Evolutionary conservation across 2,888 invertebrate genomes (phyloP).

Genomic region (Apotomis turbidana): DNA sequence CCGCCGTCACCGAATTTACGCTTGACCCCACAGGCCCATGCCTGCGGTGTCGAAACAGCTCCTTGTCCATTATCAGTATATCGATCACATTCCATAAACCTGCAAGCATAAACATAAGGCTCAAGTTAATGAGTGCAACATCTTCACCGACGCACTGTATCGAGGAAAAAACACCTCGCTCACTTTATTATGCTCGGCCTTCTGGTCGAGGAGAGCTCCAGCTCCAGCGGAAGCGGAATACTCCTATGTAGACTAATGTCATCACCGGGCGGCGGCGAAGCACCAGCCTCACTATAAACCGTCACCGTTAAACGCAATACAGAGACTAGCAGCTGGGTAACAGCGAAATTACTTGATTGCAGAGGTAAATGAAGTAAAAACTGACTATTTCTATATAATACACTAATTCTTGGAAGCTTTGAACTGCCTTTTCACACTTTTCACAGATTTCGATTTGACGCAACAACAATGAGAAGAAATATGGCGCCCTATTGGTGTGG

Average conservation of each 20-base stretch:
- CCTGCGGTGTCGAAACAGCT: slow-evolving; percentile 47
- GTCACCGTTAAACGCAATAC: neutral
- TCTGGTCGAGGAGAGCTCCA: slow-evolving; percentile 29
- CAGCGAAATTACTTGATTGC: neutral
- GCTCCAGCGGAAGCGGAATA: slow-evolving; percentile 31
- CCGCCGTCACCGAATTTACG: slow-evolving; percentile 53
- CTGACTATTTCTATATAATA: slow-evolving; percentile 4
- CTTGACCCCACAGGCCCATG: slow-evolving; percentile 52
- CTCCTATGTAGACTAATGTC: slow-evolving; percentile 35
- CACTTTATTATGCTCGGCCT: slow-evolving; percentile 31
- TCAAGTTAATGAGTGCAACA: slow-evolving; percentile 5
- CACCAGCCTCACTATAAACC: slow-evolving; percentile 14
- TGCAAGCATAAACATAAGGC: slow-evolving; percentile 51
- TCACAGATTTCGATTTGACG: slow-evolving; percentile 33
- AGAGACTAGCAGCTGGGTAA: neutral
- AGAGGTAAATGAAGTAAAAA: slow-evolving; percentile 13
- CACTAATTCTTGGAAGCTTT: slow-evolving; percentile 12
- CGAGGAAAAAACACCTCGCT: neutral
- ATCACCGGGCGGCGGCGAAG: slow-evolving; percentile 39
- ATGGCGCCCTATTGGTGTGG: slow-evolving; percentile 30
- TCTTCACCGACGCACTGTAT: slow-evolving; percentile 14
- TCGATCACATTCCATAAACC: slow-evolving; percentile 71
- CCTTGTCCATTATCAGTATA: slow-evolving; percentile 51
- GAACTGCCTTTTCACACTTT: slow-evolving; percentile 11
- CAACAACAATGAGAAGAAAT: slow-evolving; percentile 40